Percentiles rank a stretch among this genome's conserved stretches.
These are phyloP conservation scores for Crenichthys baileyi DNA, from an alignment of 2,797 vertebrate species.

Conservation along the genomic window DNA sequence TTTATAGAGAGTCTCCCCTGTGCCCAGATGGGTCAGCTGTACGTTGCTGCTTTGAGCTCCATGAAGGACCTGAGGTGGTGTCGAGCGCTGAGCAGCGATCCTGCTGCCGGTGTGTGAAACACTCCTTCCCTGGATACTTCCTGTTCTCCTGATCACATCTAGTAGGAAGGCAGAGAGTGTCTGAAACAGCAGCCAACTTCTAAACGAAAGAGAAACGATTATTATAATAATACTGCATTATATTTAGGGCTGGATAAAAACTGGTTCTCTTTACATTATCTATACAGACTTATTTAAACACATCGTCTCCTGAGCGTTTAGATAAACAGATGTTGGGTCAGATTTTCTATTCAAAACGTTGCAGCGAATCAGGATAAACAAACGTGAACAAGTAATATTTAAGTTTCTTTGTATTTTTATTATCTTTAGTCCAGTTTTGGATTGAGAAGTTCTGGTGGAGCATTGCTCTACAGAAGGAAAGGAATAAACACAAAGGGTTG, in stretches of 20 bases:
- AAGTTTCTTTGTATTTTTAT: too few relatives aligned
- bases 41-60: slow-evolving; percentile 76
- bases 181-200: neutral
- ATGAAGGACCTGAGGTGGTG: slow-evolving; percentile 80
- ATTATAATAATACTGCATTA: neutral
- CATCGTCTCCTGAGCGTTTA: neutral
- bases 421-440: neutral
- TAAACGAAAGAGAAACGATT: neutral
- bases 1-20: slow-evolving; percentile 73
- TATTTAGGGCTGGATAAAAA: neutral
- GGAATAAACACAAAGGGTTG: neutral
- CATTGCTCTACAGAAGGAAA: neutral
- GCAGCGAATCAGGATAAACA: too few relatives aligned
- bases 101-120: slow-evolving; percentile 67
- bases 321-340: too few relatives aligned
- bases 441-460: neutral
- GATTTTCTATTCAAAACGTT: too few relatives aligned
- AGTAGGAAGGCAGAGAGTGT: neutral
- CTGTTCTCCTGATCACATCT: slow-evolving; percentile 84
- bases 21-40: slow-evolving; percentile 80
- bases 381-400: too few relatives aligned
- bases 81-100: slow-evolving; percentile 69
- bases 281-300: neutral
- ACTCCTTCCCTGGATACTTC: slow-evolving; percentile 62
- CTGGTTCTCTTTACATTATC: neutral